phyloP scores from a whole-genome alignment of 2,113 vertebrate species.

The Gallinago paraguaiae region DNA sequence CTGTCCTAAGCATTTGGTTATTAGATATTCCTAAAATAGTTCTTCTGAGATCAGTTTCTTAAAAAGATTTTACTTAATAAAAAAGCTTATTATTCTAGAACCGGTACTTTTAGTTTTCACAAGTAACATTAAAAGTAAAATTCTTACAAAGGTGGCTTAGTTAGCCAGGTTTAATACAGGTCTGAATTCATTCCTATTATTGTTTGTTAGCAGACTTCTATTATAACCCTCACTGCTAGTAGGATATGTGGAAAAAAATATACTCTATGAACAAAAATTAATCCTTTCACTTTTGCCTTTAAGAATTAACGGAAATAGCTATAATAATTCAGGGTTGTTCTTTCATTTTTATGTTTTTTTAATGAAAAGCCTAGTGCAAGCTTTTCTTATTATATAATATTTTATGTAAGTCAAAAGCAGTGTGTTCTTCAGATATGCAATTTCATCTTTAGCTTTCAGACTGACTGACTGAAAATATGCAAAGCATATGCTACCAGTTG shows the following conservation, averaged over 20 bases:
- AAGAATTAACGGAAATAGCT: not conserved
- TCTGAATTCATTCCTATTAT: not conserved
- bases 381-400: not conserved
- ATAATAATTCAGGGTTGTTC: constrained; percentile 2
- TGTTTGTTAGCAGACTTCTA: not conserved
- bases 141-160: not conserved
- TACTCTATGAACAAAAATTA: not conserved
- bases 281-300: constrained; percentile 2
- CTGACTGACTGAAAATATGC: not conserved
- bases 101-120: not conserved
- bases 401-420: not conserved
- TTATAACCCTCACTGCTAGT: not conserved
- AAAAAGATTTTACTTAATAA: not conserved
- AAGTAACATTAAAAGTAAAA: not conserved
- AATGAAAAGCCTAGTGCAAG: not conserved
- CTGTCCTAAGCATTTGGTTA: not conserved
- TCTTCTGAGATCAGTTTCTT: not conserved
- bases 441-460: not conserved
- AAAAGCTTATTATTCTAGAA: not conserved
- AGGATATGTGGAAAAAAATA: not conserved
- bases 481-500: not conserved
- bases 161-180: not conserved
- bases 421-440: not conserved
- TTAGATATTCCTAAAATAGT: not conserved
- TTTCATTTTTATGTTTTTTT: not conserved